Conservation (phyloP, 2,797 vertebrate species). For the Lerista edwardsae region DNA sequence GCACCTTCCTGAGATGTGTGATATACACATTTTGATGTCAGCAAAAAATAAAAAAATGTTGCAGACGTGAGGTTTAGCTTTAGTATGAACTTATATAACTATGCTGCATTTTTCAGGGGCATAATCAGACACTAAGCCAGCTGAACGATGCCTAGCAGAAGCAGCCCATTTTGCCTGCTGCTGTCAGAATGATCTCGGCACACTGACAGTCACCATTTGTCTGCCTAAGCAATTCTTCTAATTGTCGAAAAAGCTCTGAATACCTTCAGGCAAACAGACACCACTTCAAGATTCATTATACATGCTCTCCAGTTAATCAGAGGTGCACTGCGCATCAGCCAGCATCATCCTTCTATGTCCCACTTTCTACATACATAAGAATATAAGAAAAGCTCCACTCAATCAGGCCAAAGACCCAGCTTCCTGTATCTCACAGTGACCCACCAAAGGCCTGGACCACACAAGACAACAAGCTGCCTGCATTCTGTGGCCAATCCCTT, state of each 20-base stretch:
- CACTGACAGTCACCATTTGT: background rate
- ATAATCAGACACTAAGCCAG: background rate
- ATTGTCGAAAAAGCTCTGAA: background rate
- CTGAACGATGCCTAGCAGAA: background rate
- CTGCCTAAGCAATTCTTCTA: background rate
- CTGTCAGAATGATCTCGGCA: background rate
- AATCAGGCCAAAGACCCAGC: too few species aligned
- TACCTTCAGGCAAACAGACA: background rate
- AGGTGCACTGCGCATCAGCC: background rate
- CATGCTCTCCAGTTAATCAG: background rate
- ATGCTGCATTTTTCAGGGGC: accelerated
- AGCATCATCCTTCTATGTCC: background rate
- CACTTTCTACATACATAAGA: background rate
- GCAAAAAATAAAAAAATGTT: background rate
- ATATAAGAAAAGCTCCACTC: too few species aligned
- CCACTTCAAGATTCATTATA: background rate
- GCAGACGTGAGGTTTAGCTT: background rate
- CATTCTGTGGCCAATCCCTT: too few species aligned
- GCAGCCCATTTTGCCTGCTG: background rate
- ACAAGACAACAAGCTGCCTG: too few species aligned
- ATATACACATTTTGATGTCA: background rate
- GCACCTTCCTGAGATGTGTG: background rate
- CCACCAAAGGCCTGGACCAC: too few species aligned
- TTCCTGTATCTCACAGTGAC: too few species aligned
- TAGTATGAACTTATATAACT: background rate